Conservation (phyloP, 2,113 vertebrate genomes). For the Gnathonemus longibarbis region DNA sequence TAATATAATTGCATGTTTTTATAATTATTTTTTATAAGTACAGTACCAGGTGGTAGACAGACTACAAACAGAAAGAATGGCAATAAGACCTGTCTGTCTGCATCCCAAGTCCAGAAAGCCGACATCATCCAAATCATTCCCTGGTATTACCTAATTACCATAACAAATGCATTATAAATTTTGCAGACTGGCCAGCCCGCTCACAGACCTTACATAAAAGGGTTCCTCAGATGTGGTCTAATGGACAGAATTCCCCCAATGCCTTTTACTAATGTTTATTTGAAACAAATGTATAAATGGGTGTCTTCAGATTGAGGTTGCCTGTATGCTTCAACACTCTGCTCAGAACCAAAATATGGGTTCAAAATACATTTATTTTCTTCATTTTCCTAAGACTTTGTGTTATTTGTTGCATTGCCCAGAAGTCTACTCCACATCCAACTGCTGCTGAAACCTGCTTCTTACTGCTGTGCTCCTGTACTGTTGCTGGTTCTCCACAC, state of each 20-base stretch:
- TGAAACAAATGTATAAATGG: not conserved
- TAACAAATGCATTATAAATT: not conserved
- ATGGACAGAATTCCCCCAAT: not conserved
- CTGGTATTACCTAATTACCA: not conserved
- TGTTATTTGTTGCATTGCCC: not conserved
- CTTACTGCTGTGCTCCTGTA: not conserved
- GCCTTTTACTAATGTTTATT: not conserved
- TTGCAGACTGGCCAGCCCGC: not conserved
- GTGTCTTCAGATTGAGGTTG: not conserved
- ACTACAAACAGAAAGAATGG: not conserved
- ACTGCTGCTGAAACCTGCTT: not conserved
- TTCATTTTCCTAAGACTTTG: not conserved
- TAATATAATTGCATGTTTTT: not conserved
- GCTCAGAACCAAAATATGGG: too few relatives aligned
- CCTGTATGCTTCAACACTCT: not conserved
- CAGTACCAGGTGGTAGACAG: not conserved
- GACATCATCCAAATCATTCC: not conserved
- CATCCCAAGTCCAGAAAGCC: not conserved
- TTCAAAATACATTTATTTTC: not conserved
- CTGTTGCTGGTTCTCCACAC: not conserved
- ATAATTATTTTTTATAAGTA: not conserved
- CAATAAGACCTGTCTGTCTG: not conserved
- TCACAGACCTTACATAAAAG: not conserved
- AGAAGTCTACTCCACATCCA: not conserved
- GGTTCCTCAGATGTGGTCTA: not conserved